phyloP scores from a whole-genome alignment of 2,113 vertebrate species.

The Bos javanicus region DNA sequence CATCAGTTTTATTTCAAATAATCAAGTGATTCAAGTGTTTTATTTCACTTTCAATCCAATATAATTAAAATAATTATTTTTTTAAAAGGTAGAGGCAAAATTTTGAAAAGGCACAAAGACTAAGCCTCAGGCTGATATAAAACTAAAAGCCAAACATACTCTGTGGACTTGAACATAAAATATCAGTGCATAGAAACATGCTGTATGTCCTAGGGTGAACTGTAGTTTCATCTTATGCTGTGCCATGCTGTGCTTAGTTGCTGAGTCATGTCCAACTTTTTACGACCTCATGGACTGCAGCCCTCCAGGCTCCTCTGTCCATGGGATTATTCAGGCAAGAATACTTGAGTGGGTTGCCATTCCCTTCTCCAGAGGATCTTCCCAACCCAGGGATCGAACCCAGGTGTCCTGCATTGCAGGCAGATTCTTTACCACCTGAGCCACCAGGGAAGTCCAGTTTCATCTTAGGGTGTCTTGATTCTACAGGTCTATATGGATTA shows the following conservation, averaged over 20 bases:
- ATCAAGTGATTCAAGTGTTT: neutral
- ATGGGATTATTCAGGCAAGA: neutral
- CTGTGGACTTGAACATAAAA: neutral
- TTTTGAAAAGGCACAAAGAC: neutral
- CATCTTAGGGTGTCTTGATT: neutral
- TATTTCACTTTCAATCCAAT: neutral
- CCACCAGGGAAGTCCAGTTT: neutral
- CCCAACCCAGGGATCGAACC: neutral
- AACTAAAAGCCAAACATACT: neutral
- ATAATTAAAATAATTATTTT: neutral
- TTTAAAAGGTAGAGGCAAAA: neutral
- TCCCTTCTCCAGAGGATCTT: neutral
- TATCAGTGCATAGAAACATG: neutral
- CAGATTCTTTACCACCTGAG: neutral
- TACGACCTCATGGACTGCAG: neutral
- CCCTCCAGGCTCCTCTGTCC: neutral
- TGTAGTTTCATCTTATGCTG: neutral
- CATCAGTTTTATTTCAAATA: neutral
- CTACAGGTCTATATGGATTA: neutral
- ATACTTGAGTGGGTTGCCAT: neutral
- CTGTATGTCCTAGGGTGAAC: neutral
- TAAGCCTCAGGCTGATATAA: neutral
- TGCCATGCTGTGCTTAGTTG: accelerated
- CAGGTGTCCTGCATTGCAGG: neutral
- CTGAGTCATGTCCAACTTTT: neutral